Percentiles rank a stretch among this genome's conserved stretches.
These are phyloP conservation scores for Tympanuchus pallidicinctus DNA, from an alignment of 2,113 vertebrate species.

Conservation along the genomic window DNA sequence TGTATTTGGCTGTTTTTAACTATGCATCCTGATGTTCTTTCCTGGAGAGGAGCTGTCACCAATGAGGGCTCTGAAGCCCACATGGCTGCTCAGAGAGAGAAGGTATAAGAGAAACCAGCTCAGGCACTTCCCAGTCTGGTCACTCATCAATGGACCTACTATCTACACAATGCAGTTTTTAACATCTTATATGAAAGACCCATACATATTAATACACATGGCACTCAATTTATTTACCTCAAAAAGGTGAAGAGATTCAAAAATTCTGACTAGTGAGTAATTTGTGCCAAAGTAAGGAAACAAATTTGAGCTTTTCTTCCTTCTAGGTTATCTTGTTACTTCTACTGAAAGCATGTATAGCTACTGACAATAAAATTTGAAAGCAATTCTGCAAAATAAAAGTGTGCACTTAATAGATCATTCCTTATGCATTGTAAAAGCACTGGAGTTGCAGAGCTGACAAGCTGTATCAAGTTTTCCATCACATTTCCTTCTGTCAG, in stretches of 20 bases:
- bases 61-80: neutral
- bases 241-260: slow-evolving; percentile 53
- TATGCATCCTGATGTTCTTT: neutral
- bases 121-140: neutral
- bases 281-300: slow-evolving; percentile 44
- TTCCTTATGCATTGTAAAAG: neutral
- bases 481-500: fast-evolving
- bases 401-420: neutral
- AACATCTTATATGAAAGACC: slow-evolving; percentile 46
- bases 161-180: slow-evolving; percentile 49
- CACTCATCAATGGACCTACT: slow-evolving; percentile 44
- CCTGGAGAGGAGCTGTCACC: neutral
- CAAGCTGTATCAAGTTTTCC: neutral
- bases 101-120: neutral
- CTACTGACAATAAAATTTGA: neutral
- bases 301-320: slow-evolving; percentile 35
- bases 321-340: slow-evolving; percentile 40
- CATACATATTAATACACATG: neutral
- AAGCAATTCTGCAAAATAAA: neutral
- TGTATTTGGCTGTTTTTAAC: neutral
- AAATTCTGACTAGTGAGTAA: slow-evolving; percentile 33
- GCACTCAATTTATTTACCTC: slow-evolving; percentile 63
- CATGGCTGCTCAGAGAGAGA: neutral
- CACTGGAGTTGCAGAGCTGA: neutral
- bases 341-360: neutral